Percentiles rank a stretch among this genome's conserved stretches.
Evolutionary conservation across 2,113 vertebrate genomes (phyloP).

Genomic region (Equus quagga): DNA sequence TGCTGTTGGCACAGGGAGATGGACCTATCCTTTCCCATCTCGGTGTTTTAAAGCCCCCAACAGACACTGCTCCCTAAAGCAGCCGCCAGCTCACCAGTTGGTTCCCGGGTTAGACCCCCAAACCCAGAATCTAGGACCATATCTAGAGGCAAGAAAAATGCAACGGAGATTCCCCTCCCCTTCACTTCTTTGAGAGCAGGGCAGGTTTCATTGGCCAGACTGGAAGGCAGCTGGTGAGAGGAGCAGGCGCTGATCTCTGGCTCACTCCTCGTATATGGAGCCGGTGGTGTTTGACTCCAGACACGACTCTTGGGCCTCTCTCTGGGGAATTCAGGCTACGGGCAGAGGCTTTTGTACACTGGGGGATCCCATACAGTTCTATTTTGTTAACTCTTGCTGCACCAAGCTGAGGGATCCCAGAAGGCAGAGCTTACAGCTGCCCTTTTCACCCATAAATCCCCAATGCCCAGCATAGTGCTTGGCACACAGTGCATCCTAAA

Average conservation of each 20-base stretch:
- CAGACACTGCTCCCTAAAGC: background rate
- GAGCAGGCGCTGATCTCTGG: background rate
- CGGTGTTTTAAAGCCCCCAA: background rate
- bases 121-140: background rate
- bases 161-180: background rate
- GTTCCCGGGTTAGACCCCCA: background rate
- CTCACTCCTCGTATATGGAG: background rate
- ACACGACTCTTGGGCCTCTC: background rate
- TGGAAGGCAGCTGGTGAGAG: background rate
- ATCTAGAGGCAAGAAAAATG: background rate
- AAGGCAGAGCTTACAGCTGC: background rate
- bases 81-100: background rate
- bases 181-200: background rate
- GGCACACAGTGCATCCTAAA: background rate
- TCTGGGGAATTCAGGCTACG: background rate
- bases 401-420: background rate
- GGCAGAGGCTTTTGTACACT: background rate
- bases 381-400: constrained; percentile 19
- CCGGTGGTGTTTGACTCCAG: background rate
- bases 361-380: background rate
- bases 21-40: background rate
- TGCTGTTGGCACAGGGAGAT: background rate
- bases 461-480: background rate
- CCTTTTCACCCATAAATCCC: background rate
- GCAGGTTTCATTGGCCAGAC: background rate